Evolutionary conservation across 2,113 vertebrate species (phyloP).

Genomic region (Forbesichthys papilliferus): DNA sequence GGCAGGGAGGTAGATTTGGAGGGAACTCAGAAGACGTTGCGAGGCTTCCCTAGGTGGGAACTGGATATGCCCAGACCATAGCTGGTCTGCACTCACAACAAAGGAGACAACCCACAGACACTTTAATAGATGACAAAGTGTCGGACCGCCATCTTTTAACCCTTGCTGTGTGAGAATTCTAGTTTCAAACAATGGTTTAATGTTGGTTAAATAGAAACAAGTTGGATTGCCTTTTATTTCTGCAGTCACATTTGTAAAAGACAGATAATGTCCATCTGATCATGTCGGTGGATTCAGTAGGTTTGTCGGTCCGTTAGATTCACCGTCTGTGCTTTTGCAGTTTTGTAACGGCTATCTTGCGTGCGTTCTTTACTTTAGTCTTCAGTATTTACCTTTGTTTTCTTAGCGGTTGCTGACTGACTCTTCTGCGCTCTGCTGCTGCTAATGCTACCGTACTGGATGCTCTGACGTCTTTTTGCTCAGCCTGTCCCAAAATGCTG

Average conservation of each 20-base stretch:
- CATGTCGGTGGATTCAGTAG: conserved; percentile 37
- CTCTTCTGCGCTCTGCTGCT: conserved; percentile 50
- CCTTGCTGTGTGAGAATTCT: too few relatives aligned
- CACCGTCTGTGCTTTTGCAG: conserved; percentile 44
- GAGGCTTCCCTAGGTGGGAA: conserved; percentile 6
- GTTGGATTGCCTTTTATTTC: conserved; percentile 8
- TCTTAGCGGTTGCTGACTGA: conserved; percentile 30
- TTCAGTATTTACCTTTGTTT: conserved; percentile 30
- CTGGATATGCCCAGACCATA: background rate
- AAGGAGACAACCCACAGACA: conserved; percentile 14
- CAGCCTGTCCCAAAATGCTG: conserved; percentile 72
- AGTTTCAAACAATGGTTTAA: background rate
- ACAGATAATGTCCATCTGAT: conserved; percentile 28
- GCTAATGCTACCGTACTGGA: conserved; percentile 69
- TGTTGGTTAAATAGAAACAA: conserved; percentile 16
- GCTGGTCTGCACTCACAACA: background rate
- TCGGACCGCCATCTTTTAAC: background rate
- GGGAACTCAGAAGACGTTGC: conserved; percentile 1
- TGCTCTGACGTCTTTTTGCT: conserved; percentile 63
- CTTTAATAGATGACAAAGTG: background rate
- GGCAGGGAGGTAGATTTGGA: conserved; percentile 14
- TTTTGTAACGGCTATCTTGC: conserved; percentile 60
- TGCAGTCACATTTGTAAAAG: conserved; percentile 31
- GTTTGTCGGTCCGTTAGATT: conserved; percentile 35
- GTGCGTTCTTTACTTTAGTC: conserved; percentile 51